Base-by-base conservation (phyloP, 2,797 vertebrate genomes). In the Sylvilagus floridanus region DNA sequence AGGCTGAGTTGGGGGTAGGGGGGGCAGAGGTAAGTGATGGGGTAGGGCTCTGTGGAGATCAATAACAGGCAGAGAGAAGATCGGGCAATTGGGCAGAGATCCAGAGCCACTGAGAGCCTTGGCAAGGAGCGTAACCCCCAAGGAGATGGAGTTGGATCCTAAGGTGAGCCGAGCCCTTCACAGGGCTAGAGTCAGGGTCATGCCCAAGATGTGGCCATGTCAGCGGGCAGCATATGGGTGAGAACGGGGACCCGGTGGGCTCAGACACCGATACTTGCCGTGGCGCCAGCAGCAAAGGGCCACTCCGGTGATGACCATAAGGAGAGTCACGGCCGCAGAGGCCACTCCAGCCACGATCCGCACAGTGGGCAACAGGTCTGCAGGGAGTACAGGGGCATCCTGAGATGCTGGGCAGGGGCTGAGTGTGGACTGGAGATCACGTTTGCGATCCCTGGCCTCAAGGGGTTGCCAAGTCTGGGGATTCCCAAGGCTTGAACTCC, bases 251-350 rank as follows among this genome's bases (percentile, higher is more conserved):
- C 19, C 0, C 42, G 7, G 12, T 10, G 37, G 28, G 13, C 16
- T 73, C 14, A 19, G 84, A 35, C 52, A 88, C 89, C 98, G 96
- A 95, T 98, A 98, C 93, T 98, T 99, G 98, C 98, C 97, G 57
- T 98, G 98, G 97, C 98, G 98, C 95, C 99, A 98, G 98, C 99
- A 99, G 98, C 99, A 99, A 90, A 99, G 98, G 32, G 98, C 98
- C 50, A 99, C 98, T 93, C 99, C 98, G 9, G 98, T 98, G 94
- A 99, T 98, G 95, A 99, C 96, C 65, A 99, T 98, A 79, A 99
- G 98, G 95, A 99, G 98, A 62, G 99, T 98, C 72, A 98, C 98
- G 78, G 98, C 98, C 1, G 98, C 98, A 0, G 99, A 98, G 0
- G 99, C 98, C 0, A 98, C 93, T 72, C 93, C 98, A 0, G 99